A percentile compares a stretch with the other conserved stretches of the same genome.
phyloP scores from a whole-genome alignment of 2,797 vertebrate species.

The Rousettus madagascariensis region DNA sequence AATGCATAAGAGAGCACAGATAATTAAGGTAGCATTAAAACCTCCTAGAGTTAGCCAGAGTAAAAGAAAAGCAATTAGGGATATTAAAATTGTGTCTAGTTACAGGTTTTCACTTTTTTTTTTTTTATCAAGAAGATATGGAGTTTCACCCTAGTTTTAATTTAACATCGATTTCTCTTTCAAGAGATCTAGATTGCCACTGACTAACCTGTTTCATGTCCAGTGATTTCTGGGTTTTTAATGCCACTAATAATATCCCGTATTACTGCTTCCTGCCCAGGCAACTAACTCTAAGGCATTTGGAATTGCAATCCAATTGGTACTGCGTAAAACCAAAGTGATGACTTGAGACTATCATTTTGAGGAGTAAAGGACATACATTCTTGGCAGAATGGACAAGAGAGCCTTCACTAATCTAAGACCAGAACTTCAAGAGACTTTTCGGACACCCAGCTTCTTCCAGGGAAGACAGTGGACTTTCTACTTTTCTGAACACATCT shows the following conservation, averaged over 20 bases:
- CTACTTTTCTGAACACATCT: background rate
- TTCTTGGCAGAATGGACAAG: background rate
- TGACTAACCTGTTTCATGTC: background rate
- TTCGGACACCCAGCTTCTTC: background rate
- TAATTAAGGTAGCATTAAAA: constrained; percentile 39
- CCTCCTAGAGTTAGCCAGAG: background rate
- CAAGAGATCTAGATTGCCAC: background rate
- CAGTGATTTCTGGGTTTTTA: constrained; percentile 8
- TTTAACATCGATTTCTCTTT: background rate
- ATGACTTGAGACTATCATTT: background rate
- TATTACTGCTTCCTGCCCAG: background rate
- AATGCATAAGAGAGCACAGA: background rate
- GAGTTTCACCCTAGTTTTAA: background rate
- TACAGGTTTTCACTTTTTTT: background rate
- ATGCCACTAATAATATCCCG: background rate
- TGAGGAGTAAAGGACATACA: background rate
- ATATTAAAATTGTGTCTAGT: background rate
- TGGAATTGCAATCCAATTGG: background rate
- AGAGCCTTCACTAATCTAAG: background rate
- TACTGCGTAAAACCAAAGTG: background rate
- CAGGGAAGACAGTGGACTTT: background rate
- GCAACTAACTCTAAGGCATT: background rate
- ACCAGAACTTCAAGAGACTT: background rate
- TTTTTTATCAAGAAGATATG: background rate
- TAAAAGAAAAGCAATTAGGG: constrained; percentile 16